Evolutionary conservation across 1,140 invertebrate genomes (phyloP), one percentile per base, ranked within the genome.

Genomic region (silkworm (Bombyx mori)): DNA sequence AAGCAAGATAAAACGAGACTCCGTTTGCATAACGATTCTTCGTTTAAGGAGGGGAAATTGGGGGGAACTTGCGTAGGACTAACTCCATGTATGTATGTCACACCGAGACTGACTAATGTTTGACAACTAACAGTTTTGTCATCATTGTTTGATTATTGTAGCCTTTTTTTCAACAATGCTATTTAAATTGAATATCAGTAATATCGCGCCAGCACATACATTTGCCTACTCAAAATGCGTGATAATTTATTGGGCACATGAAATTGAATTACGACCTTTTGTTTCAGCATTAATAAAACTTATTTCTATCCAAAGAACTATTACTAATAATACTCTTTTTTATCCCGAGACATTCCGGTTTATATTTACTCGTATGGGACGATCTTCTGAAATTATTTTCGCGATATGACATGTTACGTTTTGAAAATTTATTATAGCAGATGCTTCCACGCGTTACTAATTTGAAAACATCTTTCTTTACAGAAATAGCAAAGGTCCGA

Each of bases 401-500:
- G 54, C 62, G 61, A 74, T 78, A 73, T 78, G 68, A 69, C 58
- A 77, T 52, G 63, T 71, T 66, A 62, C 68, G 69, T 73, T 51
- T 71, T 47, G 46, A 7, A 71, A 69, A 79, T 77, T 79, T 71
- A 75, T 71, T 60, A 50, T 26, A 65, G 56, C 71, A 77, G 65
- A 71, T 72, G 67, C 62, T 64, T 50, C n/a, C 10, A 61, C 48
- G 35, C 49, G 48, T 62, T 55, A 54, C 62, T 79, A 70, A 79
- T 71, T 45, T 54, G 54, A 67, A 53, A 63, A 57, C 65, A 78
- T 79, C 75, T 88, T 89, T 89, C 79, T 86, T 79, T 96, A 56
- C 94, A 99, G 98, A 99, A 95, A 99, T 99, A 75, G 96, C 96
- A 83, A 97, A 97, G 92, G 98, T 99, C 56, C 93, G 98, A 79